Evolutionary conservation across 2,113 vertebrate genomes (phyloP), one percentile per base, ranked within the genome.

Genomic region (Daboia siamensis): DNA sequence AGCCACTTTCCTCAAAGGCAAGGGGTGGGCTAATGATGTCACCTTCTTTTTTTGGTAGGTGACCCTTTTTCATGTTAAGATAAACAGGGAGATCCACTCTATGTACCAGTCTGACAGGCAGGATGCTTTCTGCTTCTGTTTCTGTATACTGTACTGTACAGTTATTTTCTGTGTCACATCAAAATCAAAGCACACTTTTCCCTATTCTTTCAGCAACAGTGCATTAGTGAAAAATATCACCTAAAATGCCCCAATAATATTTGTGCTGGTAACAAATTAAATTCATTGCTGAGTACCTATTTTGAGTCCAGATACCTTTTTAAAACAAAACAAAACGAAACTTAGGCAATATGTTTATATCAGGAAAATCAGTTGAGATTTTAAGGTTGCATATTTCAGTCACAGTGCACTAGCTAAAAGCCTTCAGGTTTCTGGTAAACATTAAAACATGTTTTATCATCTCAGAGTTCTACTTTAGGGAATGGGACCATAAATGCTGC

Each of bases 261-360:
- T 90, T 90, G 86, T 46, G 56, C 3, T 61, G 48, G 26, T 86
- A 64, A 90, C 55, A 12, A 94, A 96, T 93, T 15, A 89, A 93
- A 93, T 90, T 87, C 48, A 91, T 88, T 46, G 92, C 15, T 57
- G 87, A 91, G 91, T 0, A 90, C 1, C 17, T 91, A 15, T 64
- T 90, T 90, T 54, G 39, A 94, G 13, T 89, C 64, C 94, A 95
- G 93, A 91, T 7, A 90, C 1, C 59, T 86, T 84, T 91, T 96
- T 95, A 2, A 24, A 59, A 26, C 48, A 51, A 51, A 51, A 51
- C 48, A 48, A 48, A 48, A 48, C 46, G 26, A 61, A 26, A 86
- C 64, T 94, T 93, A 80, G 26, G 17, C 85, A 87, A 89, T 21
- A 24, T 91, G 39, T 89, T 93, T 93, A 86, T n/a, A 90, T 85